Base-by-base conservation (phyloP, 2,888 invertebrate genomes). In the Eilema griseolum region DNA sequence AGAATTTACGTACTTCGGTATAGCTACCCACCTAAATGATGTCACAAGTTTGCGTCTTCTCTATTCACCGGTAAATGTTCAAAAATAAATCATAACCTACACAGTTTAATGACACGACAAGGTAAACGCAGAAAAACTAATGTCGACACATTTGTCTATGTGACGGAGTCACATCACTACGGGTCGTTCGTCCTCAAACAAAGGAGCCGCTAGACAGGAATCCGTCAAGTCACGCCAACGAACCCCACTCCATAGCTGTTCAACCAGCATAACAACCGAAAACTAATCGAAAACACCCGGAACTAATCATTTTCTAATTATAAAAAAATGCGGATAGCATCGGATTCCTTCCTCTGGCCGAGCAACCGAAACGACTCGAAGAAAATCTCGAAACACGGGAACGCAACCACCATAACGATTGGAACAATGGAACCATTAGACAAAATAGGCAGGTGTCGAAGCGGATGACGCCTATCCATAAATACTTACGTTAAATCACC, bases 271-370 rank as follows among this genome's bases (percentile, higher is more conserved):
- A 88, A 89, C 89, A 89, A 86, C 91, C 93, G 87, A 93, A 93
- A 91, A 89, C 90, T 92, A 93, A 94, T 93, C 93, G 89, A 93
- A 93, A 92, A 91, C 90, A 90, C 88, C 93, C 93, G 93, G 90
- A 94, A 93, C 94, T 85, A 94, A 95, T 94, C 90, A 88, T 92
- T 91, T 92, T 91, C 84, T 91, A 92, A 93, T 91, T 91, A 90
- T 87, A 90, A 89, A 92, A 88, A 92, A 93, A 90, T 86, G 84
- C 86, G 87, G 87, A 90, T 88, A 87, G 81, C 88, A 85, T 89
- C 85, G 79, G 80, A 90, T 89, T 89, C 87, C 85, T 87, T 85
- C 78, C 76, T 83, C 77, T 75, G 80, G 75, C 76, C 83, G 82
- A 78, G 85, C 83, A 81, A 83, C 84, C 84, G 85, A 84, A 83